These are phyloP conservation scores for Prietella phreatophila DNA, from an alignment of 2,113 vertebrate species.

Conservation along the genomic window DNA sequence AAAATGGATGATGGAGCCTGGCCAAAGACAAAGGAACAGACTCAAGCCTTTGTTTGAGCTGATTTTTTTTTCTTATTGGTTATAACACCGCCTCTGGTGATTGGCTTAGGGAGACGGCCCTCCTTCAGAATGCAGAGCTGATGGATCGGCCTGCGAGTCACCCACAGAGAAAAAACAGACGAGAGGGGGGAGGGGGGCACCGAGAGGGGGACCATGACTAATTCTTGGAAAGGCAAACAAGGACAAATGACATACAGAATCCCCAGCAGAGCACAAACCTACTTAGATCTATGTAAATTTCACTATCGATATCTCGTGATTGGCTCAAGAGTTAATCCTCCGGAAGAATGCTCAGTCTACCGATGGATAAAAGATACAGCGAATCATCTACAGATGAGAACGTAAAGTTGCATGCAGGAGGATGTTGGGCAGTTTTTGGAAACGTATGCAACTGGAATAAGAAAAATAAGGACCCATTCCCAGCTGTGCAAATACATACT, in stretches of 20 bases:
- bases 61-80: slow-evolving; percentile 19
- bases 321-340: background rate
- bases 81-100: slow-evolving; percentile 20
- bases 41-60: slow-evolving; percentile 30
- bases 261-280: slow-evolving; percentile 8
- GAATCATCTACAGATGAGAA: background rate
- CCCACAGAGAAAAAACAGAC: background rate
- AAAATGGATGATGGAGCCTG: slow-evolving; percentile 13
- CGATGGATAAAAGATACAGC: background rate
- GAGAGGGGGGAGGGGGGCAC: background rate
- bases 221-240: slow-evolving; percentile 27
- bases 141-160: slow-evolving; percentile 15
- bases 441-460: background rate
- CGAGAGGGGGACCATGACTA: background rate
- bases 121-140: slow-evolving; percentile 21
- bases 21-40: slow-evolving; percentile 43
- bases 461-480: background rate
- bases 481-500: background rate
- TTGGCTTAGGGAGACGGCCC: slow-evolving; percentile 26
- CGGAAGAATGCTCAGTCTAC: background rate
- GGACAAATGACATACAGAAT: slow-evolving; percentile 7
- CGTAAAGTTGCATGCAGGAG: background rate
- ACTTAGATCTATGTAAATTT: background rate
- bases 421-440: background rate
- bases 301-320: background rate